Conservation (phyloP, 2,113 vertebrate genomes). For the Ctenomys sociabilis region DNA sequence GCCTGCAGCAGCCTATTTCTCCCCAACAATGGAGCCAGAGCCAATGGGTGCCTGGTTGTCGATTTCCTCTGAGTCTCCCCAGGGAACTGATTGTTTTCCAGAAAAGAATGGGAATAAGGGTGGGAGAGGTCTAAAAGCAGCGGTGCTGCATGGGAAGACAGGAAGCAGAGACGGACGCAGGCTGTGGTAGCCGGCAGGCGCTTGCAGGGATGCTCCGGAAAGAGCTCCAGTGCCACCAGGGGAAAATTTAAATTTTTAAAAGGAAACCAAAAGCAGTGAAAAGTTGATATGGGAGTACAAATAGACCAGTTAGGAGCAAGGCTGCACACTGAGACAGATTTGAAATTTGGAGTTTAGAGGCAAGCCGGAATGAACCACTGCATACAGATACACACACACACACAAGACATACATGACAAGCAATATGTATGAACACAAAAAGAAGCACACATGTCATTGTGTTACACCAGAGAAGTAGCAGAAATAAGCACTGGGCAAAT, state of each 20-base stretch:
- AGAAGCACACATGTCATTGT: background rate
- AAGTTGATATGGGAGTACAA: background rate
- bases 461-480: background rate
- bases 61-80: background rate
- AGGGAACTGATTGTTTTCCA: background rate
- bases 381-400: background rate
- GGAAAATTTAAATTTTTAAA: background rate
- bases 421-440: background rate
- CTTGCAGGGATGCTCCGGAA: fast-evolving
- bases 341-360: background rate
- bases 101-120: no score
- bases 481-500: background rate
- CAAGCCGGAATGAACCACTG: background rate
- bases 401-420: no score
- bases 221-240: background rate
- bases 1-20: background rate
- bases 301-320: background rate
- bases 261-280: background rate
- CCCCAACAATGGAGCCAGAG: background rate
- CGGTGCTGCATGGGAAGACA: fast-evolving
- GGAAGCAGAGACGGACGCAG: background rate
- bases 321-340: background rate
- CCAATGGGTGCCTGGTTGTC: background rate
- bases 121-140: background rate
- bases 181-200: fast-evolving